These are phyloP conservation scores for mouse (Mus musculus) DNA, from an alignment of 2,113 vertebrate genomes.

Conservation along the genomic window DNA sequence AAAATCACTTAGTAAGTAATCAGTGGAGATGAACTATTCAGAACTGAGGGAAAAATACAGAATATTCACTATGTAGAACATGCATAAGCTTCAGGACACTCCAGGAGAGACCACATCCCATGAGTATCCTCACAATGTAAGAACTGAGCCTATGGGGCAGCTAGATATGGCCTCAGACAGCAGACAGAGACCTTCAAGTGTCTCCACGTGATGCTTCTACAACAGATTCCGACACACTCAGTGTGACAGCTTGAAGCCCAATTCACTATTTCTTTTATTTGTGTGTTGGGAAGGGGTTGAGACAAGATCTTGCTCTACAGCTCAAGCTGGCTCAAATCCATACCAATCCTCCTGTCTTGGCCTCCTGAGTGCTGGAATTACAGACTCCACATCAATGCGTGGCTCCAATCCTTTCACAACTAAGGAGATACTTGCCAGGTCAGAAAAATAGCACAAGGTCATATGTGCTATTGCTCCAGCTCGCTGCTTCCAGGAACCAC, in stretches of 20 bases:
- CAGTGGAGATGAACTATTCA: background rate
- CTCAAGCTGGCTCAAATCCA: background rate
- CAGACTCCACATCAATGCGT: background rate
- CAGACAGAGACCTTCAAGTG: background rate
- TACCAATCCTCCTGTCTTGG: background rate
- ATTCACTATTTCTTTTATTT: background rate
- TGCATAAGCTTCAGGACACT: background rate
- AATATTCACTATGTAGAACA: background rate
- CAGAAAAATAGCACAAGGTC: background rate
- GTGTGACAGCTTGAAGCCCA: background rate
- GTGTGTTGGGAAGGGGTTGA: background rate
- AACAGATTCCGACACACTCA: background rate
- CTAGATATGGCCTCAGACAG: too few relatives aligned
- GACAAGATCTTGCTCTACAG: background rate
- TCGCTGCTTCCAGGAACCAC: background rate
- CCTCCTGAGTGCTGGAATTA: background rate
- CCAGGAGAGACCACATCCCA: background rate
- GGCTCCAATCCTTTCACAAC: background rate
- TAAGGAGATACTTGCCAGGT: background rate
- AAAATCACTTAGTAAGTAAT: constrained; percentile 18
- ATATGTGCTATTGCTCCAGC: background rate
- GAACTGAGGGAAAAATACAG: background rate
- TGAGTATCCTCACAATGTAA: background rate
- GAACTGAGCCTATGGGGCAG: too few relatives aligned
- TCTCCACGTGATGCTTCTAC: background rate